Percentiles rank a stretch among this genome's conserved stretches.
These are phyloP conservation scores for Cyphomyrus plagiostoma DNA, from an alignment of 2,113 vertebrate genomes.

Conservation along the genomic window DNA sequence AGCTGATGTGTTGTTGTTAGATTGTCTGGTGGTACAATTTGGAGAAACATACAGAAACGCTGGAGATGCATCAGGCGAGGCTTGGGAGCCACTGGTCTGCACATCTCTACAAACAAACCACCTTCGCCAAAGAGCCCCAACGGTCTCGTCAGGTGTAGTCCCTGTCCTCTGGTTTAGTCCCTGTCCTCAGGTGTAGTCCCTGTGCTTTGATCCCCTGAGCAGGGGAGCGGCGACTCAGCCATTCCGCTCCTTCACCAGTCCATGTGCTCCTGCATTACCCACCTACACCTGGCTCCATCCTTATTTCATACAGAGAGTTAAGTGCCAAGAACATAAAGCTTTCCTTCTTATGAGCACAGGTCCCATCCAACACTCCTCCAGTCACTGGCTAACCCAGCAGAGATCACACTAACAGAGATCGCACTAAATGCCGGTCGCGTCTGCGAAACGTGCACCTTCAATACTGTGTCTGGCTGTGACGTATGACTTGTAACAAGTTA, in stretches of 20 bases:
- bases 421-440: background rate
- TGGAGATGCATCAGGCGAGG: background rate
- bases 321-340: background rate
- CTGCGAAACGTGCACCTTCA: background rate
- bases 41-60: background rate
- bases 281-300: background rate
- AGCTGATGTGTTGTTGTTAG: background rate
- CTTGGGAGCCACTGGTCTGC: background rate
- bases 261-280: background rate
- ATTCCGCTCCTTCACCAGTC: background rate
- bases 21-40: background rate
- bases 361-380: background rate
- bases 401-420: background rate
- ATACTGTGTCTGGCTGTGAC: background rate
- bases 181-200: background rate
- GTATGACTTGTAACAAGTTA: background rate
- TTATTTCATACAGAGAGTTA: background rate
- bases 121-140: background rate
- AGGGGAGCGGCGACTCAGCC: background rate
- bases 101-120: background rate
- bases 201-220: conserved; percentile 4
- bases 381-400: background rate
- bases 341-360: background rate
- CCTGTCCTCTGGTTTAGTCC: background rate
- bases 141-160: background rate